Conservation (phyloP, 2,797 vertebrate species). For the Hemibagrus guttatus region DNA sequence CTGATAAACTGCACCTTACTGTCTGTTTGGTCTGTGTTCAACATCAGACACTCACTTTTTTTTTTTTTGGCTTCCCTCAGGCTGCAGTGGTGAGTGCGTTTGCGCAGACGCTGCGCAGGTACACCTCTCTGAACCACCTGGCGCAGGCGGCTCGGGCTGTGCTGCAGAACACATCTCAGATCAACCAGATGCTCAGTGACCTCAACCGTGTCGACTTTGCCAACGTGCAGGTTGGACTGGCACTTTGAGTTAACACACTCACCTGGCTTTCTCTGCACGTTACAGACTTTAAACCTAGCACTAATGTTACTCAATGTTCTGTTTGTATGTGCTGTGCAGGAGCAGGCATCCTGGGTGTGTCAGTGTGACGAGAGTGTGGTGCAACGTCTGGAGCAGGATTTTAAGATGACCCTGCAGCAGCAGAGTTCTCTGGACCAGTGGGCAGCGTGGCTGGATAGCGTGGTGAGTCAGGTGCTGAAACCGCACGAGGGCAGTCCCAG, state of each 20-base stretch:
- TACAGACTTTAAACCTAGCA: neutral
- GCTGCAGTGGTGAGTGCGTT: constrained; percentile 94
- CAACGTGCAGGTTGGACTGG: constrained; percentile 87
- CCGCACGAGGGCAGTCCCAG: constrained; percentile 89
- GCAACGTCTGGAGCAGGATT: constrained; percentile 96
- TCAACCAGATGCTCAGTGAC: constrained; percentile 99
- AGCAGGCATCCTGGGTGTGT: constrained; percentile 98
- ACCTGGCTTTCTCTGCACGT: neutral
- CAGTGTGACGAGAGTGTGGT: constrained; percentile 96
- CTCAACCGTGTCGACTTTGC: constrained; percentile 98
- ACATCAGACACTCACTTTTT: neutral
- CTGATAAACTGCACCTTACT: neutral
- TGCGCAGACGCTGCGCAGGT: constrained; percentile 91
- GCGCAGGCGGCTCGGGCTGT: constrained; percentile 94
- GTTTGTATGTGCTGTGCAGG: constrained; percentile 72
- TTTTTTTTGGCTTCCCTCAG: constrained; percentile 63
- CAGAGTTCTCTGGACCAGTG: constrained; percentile 98
- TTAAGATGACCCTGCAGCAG: constrained; percentile 96
- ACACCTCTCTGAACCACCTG: constrained; percentile 96
- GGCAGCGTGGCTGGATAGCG: constrained; percentile 93
- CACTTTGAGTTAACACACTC: neutral
- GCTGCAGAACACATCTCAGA: constrained; percentile 97
- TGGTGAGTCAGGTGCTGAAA: constrained; percentile 92
- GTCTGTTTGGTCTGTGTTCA: neutral
- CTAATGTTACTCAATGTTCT: neutral